These are phyloP conservation scores for Lemur catta DNA, from an alignment of 2,797 vertebrate genomes.

Conservation along the genomic window DNA sequence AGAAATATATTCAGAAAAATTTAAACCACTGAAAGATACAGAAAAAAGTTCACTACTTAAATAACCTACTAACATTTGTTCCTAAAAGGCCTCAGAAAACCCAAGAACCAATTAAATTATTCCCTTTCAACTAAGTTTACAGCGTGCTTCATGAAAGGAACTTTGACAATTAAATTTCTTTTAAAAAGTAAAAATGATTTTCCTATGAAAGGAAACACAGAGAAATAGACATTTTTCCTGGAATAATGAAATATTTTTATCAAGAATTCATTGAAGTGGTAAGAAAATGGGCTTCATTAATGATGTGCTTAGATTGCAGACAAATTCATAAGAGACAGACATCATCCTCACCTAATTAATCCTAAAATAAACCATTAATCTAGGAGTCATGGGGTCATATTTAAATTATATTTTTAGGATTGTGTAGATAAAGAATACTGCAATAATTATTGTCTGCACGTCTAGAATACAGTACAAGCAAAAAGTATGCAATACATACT, in stretches of 20 bases:
- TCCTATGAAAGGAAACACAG: not conserved
- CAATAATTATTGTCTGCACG: not conserved
- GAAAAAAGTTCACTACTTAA: not conserved
- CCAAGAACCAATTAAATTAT: not conserved
- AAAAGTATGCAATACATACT: not conserved
- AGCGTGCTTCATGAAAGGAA: not conserved
- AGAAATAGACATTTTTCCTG: not conserved
- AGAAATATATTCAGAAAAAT: not conserved
- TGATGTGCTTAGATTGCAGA: not conserved
- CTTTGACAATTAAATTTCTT: not conserved
- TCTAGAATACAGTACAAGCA: not conserved
- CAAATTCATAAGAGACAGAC: not conserved
- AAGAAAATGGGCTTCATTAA: not conserved
- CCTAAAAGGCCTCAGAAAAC: not conserved
- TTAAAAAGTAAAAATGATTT: not conserved
- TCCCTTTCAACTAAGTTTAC: not conserved
- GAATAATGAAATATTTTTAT: not conserved
- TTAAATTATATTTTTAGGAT: not conserved
- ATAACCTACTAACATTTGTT: not conserved
- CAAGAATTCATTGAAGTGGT: not conserved
- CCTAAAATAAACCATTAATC: not conserved
- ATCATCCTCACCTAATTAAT: not conserved
- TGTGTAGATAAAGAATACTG: not conserved
- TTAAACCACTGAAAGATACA: not conserved
- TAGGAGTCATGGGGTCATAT: not conserved